Percentiles rank a stretch among this genome's conserved stretches.
These are phyloP conservation scores for Lordiphosa fenestrarum DNA, from an alignment of 2,888 invertebrate genomes.

Conservation along the genomic window DNA sequence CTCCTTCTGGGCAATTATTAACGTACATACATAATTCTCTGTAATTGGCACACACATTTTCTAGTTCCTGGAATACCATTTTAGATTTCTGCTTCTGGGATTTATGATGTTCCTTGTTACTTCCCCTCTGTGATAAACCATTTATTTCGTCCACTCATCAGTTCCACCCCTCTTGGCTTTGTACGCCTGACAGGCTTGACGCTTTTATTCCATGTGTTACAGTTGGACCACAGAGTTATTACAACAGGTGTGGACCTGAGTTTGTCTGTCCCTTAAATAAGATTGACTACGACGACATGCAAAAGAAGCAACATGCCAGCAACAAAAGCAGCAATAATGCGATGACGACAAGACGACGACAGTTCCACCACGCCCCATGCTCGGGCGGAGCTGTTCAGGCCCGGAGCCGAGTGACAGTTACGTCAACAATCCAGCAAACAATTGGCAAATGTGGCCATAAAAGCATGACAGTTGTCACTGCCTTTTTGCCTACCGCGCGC, in stretches of 20 bases:
- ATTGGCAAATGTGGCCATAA: conserved; percentile 76
- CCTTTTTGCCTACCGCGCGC: conserved; percentile 10
- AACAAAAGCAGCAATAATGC: conserved; percentile 36
- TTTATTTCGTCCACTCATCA: too few species aligned
- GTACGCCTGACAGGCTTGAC: background rate
- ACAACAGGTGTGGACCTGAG: conserved; percentile 51
- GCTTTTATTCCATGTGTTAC: conserved; percentile 6
- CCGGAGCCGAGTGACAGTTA: conserved; percentile 52
- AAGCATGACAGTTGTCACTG: conserved; percentile 65
- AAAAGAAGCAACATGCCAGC: conserved; percentile 17
- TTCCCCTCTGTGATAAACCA: too few species aligned
- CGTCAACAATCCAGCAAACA: conserved; percentile 76
- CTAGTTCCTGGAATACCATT: too few species aligned
- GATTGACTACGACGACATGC: conserved; percentile 45
- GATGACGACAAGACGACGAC: conserved; percentile 28
- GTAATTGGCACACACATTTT: too few species aligned
- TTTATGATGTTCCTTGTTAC: too few species aligned
- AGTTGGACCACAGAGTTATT: conserved; percentile 33
- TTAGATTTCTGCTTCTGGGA: too few species aligned
- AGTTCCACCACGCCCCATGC: conserved; percentile 33
- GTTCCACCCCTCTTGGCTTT: background rate
- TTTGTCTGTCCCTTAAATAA: conserved; percentile 49
- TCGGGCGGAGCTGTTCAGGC: background rate
- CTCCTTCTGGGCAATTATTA: too few species aligned
- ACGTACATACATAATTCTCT: too few species aligned